Evolutionary conservation across 1,140 invertebrate species (phyloP).

Genomic region (Drosophila saltans): DNA sequence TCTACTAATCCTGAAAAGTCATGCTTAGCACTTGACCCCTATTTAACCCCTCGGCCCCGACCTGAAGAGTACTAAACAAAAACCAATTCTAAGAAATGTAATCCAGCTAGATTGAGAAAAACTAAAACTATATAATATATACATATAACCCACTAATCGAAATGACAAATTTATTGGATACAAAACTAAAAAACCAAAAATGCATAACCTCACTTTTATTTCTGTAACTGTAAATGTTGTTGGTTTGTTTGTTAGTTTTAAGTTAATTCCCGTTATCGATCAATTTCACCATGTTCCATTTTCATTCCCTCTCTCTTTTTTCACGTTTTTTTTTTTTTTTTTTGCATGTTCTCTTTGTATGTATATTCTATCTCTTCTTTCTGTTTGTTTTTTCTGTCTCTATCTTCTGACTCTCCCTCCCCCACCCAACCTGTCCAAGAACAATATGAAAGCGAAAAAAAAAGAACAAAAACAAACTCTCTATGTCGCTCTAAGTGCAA

Average conservation of each 20-base stretch:
- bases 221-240: slow-evolving; percentile 47
- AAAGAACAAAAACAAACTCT: slow-evolving; percentile 16
- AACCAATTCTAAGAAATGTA: slow-evolving; percentile 29
- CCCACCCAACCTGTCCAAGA: background rate
- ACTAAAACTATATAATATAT: no score
- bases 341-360: slow-evolving; percentile 43
- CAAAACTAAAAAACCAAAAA: background rate
- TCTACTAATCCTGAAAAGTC: background rate
- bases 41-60: slow-evolving; percentile 34
- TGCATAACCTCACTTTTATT: slow-evolving; percentile 35
- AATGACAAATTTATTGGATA: slow-evolving; percentile 48
- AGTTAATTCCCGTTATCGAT: slow-evolving; percentile 1
- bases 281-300: slow-evolving; percentile 4
- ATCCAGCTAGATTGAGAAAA: slow-evolving; percentile 64
- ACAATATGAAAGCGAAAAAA: background rate
- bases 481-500: slow-evolving; percentile 46
- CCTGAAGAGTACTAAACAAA: slow-evolving; percentile 40
- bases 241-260: slow-evolving; percentile 32
- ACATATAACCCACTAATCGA: slow-evolving; percentile 44
- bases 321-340: slow-evolving; percentile 38
- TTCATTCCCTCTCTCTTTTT: slow-evolving; percentile 24
- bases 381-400: slow-evolving; percentile 14
- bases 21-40: slow-evolving; percentile 24
- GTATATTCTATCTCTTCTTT: background rate
- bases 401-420: slow-evolving; percentile 30